Evolutionary conservation across 2,113 vertebrate species (phyloP).

Genomic region (Ceyx margarethae): DNA sequence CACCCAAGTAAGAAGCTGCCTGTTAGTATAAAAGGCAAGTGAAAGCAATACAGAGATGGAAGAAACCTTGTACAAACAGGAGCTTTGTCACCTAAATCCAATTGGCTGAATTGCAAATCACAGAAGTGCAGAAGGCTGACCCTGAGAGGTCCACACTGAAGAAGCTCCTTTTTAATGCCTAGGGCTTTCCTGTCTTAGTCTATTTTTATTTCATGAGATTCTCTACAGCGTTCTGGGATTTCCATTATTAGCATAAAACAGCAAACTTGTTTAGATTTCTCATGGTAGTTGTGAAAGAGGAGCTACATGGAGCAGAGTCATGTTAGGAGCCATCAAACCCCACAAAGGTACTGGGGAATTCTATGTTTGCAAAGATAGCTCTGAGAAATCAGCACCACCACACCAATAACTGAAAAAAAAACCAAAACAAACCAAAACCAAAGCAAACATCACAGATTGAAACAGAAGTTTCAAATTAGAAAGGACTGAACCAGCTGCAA

Average conservation of each 20-base stretch:
- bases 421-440: too few relatives aligned
- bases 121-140: not conserved
- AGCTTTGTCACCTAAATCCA: not conserved
- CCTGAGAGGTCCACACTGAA: not conserved
- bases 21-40: not conserved
- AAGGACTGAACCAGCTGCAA: not conserved
- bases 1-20: not conserved
- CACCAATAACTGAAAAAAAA: not conserved
- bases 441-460: not conserved
- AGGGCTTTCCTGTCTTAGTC: not conserved
- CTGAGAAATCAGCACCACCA: not conserved
- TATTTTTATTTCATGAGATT: not conserved
- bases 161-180: not conserved
- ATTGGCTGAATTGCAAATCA: fast-evolving
- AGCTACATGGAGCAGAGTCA: not conserved
- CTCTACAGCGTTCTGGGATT: not conserved
- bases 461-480: not conserved
- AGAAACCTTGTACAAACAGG: not conserved
- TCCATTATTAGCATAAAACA: not conserved
- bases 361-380: fast-evolving
- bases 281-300: not conserved
- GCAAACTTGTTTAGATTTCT: not conserved
- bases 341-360: not conserved
- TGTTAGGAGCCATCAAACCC: fast-evolving
- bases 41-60: not conserved